Evolutionary conservation across 2,888 invertebrate species (phyloP).

Genomic region (Eupithecia subumbrata): DNA sequence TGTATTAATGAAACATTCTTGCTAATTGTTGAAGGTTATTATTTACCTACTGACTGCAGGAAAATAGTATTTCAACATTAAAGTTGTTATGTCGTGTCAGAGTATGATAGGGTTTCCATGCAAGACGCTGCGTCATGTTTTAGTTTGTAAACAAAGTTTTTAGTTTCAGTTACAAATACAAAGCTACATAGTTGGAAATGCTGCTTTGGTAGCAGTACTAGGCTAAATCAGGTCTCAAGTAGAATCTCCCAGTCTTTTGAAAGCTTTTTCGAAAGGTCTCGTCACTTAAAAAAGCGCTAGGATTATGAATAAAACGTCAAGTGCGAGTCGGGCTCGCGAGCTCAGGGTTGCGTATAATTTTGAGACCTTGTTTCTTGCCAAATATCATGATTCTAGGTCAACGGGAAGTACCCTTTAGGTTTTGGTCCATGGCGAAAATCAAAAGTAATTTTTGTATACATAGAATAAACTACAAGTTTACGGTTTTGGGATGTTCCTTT

Average conservation of each 20-base stretch:
- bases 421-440: no score
- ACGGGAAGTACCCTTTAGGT: no score
- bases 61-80: not conserved
- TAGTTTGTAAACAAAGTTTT: not conserved
- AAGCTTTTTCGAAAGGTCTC: not conserved
- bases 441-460: no score
- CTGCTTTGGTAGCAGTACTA: not conserved
- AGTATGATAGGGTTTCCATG: not conserved
- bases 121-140: not conserved
- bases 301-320: not conserved
- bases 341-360: no score
- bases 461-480: no score
- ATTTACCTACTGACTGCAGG: not conserved
- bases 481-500: no score
- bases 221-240: not conserved
- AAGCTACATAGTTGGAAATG: not conserved
- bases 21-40: slow-evolving; percentile 60
- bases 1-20: slow-evolving; percentile 67
- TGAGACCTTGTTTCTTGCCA: no score
- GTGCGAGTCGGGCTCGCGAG: no score
- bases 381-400: no score
- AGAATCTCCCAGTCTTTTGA: not conserved
- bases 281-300: not conserved
- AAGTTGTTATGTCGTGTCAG: not conserved
- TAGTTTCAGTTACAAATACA: not conserved